Evolutionary conservation across 2,888 invertebrate genomes (phyloP).

Genomic region (Hirtodrosophila cameraria): DNA sequence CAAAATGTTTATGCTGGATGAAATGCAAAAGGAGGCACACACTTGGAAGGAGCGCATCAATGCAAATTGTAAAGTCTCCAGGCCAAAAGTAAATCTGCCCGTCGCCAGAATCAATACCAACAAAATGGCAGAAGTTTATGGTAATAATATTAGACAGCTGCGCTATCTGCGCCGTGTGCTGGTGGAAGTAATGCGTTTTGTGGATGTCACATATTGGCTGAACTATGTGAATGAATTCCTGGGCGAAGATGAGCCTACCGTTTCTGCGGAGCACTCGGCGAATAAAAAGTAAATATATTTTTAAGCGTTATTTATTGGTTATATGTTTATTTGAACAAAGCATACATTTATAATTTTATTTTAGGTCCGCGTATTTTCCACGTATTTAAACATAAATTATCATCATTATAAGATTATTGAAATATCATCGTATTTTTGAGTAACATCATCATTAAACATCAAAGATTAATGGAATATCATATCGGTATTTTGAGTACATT

Average conservation of each 20-base stretch:
- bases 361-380: too few species aligned
- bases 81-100: constrained; percentile 70
- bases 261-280: background rate
- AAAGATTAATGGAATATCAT: too few species aligned
- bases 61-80: constrained; percentile 56
- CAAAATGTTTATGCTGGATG: constrained; percentile 59
- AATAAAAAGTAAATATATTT: background rate
- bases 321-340: too few species aligned
- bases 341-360: background rate
- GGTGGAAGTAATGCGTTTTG: constrained; percentile 8
- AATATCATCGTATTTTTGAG: too few species aligned
- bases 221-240: constrained; percentile 47
- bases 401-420: too few species aligned
- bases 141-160: constrained; percentile 46
- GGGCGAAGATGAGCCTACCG: constrained; percentile 47
- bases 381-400: too few species aligned
- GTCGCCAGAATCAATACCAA: constrained; percentile 51
- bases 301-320: constrained; percentile 13
- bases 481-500: too few species aligned
- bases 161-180: constrained; percentile 51
- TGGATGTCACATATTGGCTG: constrained; percentile 54
- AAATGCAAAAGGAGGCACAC: constrained; percentile 57
- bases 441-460: too few species aligned
- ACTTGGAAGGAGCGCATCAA: constrained; percentile 68
- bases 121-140: constrained; percentile 48